Percentiles rank a stretch among this genome's conserved stretches.
These are phyloP conservation scores for Schrankia costaestrigalis DNA, from an alignment of 2,888 invertebrate species.

Conservation along the genomic window DNA sequence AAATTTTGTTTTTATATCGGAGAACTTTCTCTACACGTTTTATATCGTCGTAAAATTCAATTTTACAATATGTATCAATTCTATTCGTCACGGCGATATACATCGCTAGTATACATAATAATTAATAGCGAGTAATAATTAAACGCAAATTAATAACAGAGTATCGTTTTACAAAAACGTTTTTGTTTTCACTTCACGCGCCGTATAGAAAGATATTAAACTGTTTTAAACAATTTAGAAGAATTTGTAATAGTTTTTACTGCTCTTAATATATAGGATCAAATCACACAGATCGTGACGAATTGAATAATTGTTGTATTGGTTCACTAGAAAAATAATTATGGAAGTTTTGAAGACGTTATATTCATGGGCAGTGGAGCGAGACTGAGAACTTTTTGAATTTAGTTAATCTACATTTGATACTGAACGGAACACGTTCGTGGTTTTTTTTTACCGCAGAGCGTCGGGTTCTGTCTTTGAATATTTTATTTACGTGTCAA, in stretches of 20 bases:
- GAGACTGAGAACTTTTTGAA: constrained; percentile 73
- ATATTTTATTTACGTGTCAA: constrained; percentile 22
- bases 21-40: constrained; percentile 10
- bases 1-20: constrained; percentile 10
- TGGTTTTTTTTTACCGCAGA: constrained; percentile 54
- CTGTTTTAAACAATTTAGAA: constrained; percentile 51
- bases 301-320: constrained; percentile 74
- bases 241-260: constrained; percentile 58
- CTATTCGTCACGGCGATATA: constrained; percentile 8
- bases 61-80: constrained; percentile 13
- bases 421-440: constrained; percentile 58
- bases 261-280: constrained; percentile 50
- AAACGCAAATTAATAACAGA: constrained; percentile 22
- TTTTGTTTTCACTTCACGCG: constrained; percentile 30
- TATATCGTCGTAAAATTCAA: constrained; percentile 15
- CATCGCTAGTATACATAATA: constrained; percentile 17
- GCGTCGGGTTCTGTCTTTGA: constrained; percentile 37
- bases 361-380: constrained; percentile 66
- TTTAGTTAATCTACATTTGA: constrained; percentile 71
- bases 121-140: constrained; percentile 16
- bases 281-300: constrained; percentile 64
- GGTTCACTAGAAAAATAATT: constrained; percentile 75
- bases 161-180: constrained; percentile 16
- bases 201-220: constrained; percentile 30
- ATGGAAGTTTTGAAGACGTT: constrained; percentile 60